A percentile compares a stretch with the other conserved stretches of the same genome.
These are phyloP conservation scores for Tangachromis dhanisi DNA, from an alignment of 2,113 vertebrate species.

Conservation along the genomic window DNA sequence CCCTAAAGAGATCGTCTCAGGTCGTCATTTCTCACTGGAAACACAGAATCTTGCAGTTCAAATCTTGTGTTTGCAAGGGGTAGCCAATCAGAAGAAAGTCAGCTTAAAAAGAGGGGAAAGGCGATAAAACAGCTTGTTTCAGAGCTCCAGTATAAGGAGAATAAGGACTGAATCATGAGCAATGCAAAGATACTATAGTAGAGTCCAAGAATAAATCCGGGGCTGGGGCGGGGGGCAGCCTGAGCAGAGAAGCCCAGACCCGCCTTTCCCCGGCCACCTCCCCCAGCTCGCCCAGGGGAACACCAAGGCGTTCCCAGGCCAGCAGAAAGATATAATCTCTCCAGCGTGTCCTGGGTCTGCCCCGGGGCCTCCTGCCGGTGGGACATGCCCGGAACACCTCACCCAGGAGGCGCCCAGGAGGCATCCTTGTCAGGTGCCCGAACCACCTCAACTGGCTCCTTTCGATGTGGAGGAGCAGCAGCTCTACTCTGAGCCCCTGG, in stretches of 20 bases:
- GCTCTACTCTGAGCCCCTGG: background rate
- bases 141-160: background rate
- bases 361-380: fast-evolving
- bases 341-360: background rate
- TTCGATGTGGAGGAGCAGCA: fast-evolving
- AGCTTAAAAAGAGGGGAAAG: background rate
- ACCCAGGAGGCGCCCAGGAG: fast-evolving
- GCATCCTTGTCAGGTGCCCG: fast-evolving
- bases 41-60: background rate
- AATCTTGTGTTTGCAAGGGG: background rate
- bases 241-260: background rate
- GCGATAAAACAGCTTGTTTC: background rate
- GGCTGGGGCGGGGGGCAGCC: background rate
- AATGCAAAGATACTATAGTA: background rate
- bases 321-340: background rate
- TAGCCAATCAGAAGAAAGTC: background rate
- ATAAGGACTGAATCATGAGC: background rate
- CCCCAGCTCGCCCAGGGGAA: background rate
- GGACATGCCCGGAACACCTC: background rate
- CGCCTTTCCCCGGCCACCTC: fast-evolving
- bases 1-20: background rate
- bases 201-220: background rate
- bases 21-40: background rate
- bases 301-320: background rate
- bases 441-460: background rate